Evolutionary conservation across 2,797 vertebrate species (phyloP).

Genomic region (Melanotaenia trifasciata): DNA sequence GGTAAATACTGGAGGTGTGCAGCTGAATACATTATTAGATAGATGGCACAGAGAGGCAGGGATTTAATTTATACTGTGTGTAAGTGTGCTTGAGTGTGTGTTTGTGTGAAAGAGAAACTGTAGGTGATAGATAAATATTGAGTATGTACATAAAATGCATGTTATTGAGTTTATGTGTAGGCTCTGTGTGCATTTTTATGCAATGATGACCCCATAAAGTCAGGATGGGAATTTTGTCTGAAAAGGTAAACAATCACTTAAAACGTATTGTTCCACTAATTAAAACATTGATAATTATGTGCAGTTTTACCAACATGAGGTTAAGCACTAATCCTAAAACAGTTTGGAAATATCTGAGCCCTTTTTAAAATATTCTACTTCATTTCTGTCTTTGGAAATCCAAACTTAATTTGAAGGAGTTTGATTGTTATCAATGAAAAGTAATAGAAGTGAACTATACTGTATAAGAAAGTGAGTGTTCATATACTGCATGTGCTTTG

Average conservation of each 20-base stretch:
- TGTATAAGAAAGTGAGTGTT: background rate
- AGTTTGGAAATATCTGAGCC: background rate
- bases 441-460: background rate
- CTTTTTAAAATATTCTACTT: background rate
- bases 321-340: background rate
- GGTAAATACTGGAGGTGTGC: conserved; percentile 81
- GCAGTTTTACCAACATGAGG: background rate
- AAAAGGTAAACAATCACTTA: background rate
- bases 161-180: conserved; percentile 46
- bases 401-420: background rate
- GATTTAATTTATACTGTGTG: conserved; percentile 52
- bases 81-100: conserved; percentile 32
- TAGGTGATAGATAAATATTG: background rate
- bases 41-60: conserved; percentile 42
- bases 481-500: conserved; percentile 27
- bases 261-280: background rate
- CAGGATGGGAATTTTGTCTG: background rate
- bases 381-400: background rate
- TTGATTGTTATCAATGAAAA: conserved; percentile 1
- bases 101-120: conserved; percentile 18
- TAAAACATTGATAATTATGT: too few species aligned
- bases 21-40: conserved; percentile 75
- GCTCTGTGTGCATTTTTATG: conserved; percentile 31
- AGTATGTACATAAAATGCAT: conserved; percentile 7
- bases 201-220: conserved; percentile 18